phyloP scores from a whole-genome alignment of 2,113 vertebrate species.

The Pterocles gutturalis region DNA sequence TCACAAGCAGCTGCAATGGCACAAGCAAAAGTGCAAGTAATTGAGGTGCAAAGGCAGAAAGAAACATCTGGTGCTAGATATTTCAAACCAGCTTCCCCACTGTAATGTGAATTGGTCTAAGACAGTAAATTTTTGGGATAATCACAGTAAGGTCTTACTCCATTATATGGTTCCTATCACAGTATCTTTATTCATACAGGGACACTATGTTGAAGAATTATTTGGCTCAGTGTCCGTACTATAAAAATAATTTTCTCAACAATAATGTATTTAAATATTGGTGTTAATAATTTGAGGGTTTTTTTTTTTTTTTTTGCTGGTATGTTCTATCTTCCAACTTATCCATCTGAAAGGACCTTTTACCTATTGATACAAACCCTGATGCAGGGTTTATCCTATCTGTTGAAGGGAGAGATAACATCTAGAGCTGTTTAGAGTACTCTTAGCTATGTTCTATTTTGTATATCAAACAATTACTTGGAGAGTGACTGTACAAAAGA shows the following conservation, averaged over 20 bases:
- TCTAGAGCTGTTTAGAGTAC: neutral
- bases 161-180: neutral
- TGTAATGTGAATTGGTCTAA: neutral
- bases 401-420: neutral
- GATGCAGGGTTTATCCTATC: neutral
- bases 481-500: neutral
- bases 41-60: neutral
- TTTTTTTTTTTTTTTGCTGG: neutral
- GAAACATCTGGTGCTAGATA: neutral
- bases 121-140: neutral
- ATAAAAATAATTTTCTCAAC: neutral
- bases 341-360: neutral
- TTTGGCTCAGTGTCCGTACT: neutral
- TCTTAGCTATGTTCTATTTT: neutral
- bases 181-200: neutral
- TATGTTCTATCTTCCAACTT: neutral
- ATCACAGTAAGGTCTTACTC: neutral
- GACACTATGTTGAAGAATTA: neutral
- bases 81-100: neutral
- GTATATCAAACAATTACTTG: neutral
- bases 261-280: neutral
- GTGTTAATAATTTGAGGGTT: neutral
- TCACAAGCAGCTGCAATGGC: neutral
- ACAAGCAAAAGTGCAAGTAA: neutral
- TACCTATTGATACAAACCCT: neutral